phyloP scores from a whole-genome alignment of 1,140 invertebrate species.

The Dreissena polymorpha region DNA sequence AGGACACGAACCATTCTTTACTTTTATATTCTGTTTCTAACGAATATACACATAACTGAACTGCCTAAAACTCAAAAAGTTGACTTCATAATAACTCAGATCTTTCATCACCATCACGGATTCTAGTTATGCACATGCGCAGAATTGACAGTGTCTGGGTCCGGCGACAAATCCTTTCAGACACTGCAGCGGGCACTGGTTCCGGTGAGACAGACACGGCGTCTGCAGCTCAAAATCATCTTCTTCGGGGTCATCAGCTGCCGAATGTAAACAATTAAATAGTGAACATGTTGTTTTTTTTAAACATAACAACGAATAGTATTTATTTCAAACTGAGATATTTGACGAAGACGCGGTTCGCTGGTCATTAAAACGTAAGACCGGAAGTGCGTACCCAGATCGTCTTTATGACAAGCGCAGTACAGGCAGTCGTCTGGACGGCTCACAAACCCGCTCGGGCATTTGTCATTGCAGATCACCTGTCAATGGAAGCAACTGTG shows the following conservation, averaged over 20 bases:
- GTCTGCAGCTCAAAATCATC: neutral
- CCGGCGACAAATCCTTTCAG: slow-evolving; percentile 12
- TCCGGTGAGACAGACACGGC: neutral
- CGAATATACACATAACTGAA: no score
- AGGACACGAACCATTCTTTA: no score
- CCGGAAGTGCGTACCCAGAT: neutral
- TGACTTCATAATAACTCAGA: no score
- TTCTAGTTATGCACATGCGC: slow-evolving; percentile 7
- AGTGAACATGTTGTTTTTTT: no score
- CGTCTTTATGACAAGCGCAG: slow-evolving; percentile 18
- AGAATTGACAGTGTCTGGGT: slow-evolving; percentile 37
- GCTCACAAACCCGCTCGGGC: slow-evolving; percentile 31
- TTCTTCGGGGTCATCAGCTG: neutral
- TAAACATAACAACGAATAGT: no score
- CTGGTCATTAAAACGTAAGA: no score
- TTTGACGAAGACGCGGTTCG: no score
- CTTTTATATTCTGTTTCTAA: no score
- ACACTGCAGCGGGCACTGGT: neutral
- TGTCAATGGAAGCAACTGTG: slow-evolving; percentile 8
- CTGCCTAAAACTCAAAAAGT: no score
- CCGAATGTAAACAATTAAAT: neutral
- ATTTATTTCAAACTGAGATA: no score
- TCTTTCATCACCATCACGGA: no score
- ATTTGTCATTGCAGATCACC: slow-evolving; percentile 44
- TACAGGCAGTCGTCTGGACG: slow-evolving; percentile 35